Percentiles rank a stretch among this genome's conserved stretches.
Evolutionary conservation across 2,888 invertebrate species (phyloP).

Genomic region (Antitype chi): DNA sequence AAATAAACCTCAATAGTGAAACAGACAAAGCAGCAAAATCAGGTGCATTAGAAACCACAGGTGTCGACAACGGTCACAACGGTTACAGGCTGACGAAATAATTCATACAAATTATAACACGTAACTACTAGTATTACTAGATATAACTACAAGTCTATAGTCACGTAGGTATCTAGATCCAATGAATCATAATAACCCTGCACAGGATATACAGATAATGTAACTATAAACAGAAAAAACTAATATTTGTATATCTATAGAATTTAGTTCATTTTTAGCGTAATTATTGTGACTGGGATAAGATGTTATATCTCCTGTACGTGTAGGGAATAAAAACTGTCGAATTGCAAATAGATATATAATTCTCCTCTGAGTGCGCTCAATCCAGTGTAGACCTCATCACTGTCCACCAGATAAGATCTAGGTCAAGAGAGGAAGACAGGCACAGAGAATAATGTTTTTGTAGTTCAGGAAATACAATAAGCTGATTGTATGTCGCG

Average conservation of each 20-base stretch:
- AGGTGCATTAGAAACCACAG: conserved; percentile 36
- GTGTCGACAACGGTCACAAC: conserved; percentile 6
- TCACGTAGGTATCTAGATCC: conserved; percentile 48
- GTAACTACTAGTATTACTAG: conserved; percentile 29
- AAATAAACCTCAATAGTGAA: not conserved
- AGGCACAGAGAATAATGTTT: not conserved
- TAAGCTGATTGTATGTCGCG: not conserved
- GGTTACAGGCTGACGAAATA: conserved; percentile 38
- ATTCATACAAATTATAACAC: conserved; percentile 32
- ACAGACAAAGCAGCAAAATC: conserved; percentile 1
- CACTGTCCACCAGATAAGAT: not conserved
- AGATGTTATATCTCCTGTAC: not conserved
- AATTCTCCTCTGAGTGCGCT: not conserved
- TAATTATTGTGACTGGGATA: not conserved
- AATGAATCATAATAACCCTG: conserved; percentile 32
- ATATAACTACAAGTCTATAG: conserved; percentile 48
- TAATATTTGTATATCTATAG: not conserved
- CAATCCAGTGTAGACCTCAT: not conserved
- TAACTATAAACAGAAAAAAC: conserved; percentile 16
- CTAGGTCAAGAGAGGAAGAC: not conserved
- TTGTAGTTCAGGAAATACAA: not conserved
- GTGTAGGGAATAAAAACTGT: not conserved
- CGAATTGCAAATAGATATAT: no score
- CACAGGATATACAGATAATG: conserved; percentile 27
- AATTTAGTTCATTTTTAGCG: not conserved